Evolutionary conservation across 2,888 invertebrate genomes (phyloP).

Genomic region (Geophilus truncorum): DNA sequence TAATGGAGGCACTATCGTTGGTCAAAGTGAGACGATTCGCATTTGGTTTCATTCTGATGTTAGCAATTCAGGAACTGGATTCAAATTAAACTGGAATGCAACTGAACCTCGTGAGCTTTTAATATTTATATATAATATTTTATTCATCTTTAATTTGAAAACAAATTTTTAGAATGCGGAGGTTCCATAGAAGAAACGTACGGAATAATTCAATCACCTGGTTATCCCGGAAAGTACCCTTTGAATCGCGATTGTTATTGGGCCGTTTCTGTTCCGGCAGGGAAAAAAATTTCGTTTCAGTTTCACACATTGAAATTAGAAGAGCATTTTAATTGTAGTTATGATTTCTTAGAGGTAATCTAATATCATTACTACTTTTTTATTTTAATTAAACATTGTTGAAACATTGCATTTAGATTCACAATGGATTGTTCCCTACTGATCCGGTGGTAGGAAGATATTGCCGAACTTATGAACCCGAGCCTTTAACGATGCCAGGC

Average conservation of each 20-base stretch:
- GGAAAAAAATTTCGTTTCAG: constrained; percentile 72
- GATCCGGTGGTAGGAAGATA: constrained; percentile 48
- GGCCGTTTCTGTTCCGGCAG: constrained; percentile 61
- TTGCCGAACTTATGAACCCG: constrained; percentile 69
- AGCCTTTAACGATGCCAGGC: constrained; percentile 65
- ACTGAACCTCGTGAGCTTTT: constrained; percentile 60
- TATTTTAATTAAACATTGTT: too few species aligned
- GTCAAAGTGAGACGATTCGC: too few species aligned
- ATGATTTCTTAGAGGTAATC: constrained; percentile 67
- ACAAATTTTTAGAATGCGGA: constrained; percentile 56
- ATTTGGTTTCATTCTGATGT: constrained; percentile 76
- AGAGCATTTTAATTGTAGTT: constrained; percentile 64
- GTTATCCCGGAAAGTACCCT: constrained; percentile 83
- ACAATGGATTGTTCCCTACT: not conserved
- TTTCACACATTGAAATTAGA: constrained; percentile 76
- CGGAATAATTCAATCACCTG: constrained; percentile 77
- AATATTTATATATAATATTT: too few species aligned
- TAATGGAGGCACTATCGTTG: constrained; percentile 63
- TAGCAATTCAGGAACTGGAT: constrained; percentile 61
- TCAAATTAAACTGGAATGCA: constrained; percentile 74
- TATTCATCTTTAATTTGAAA: not conserved
- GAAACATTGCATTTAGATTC: not conserved
- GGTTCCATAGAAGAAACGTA: constrained; percentile 56
- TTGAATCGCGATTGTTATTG: constrained; percentile 76
- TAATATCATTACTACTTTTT: constrained; percentile 33